A percentile compares a stretch with the other conserved stretches of the same genome.
These are phyloP conservation scores for Gyrodactylus salaris DNA, from an alignment of 1,140 invertebrate species.

Conservation along the genomic window DNA sequence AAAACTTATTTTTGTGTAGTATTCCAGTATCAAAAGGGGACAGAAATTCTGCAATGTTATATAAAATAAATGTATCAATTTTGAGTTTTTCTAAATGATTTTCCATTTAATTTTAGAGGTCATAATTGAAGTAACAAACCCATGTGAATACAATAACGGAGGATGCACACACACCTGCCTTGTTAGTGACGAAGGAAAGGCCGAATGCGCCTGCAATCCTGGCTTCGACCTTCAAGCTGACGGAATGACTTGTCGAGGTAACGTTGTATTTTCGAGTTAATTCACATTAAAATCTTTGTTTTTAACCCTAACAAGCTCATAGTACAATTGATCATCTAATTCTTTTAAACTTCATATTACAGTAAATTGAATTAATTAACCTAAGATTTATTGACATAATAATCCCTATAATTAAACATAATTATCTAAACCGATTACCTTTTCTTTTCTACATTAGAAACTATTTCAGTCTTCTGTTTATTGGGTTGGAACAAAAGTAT, in stretches of 20 bases:
- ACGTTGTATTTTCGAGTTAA: conserved; percentile 2
- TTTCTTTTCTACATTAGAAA: no score
- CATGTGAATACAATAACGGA: conserved; percentile 16
- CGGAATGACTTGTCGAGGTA: conserved; percentile 19
- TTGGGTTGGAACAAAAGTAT: no score
- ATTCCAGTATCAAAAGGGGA: no score
- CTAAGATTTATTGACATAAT: no score
- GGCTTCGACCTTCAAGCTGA: conserved; percentile 22
- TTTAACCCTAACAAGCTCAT: not conserved
- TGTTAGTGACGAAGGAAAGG: conserved; percentile 16
- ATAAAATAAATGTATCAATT: no score
- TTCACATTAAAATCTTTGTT: not conserved
- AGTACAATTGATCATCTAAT: not conserved
- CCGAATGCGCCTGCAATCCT: conserved; percentile 20
- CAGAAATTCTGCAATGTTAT: no score
- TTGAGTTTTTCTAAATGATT: no score
- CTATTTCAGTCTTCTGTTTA: no score
- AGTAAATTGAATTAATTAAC: not conserved
- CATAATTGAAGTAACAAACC: conserved; percentile 17
- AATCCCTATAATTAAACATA: no score
- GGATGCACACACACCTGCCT: conserved; percentile 22
- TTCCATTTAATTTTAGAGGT: conserved; percentile 13
- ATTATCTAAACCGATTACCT: no score
- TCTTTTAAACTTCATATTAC: not conserved
- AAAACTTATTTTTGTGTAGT: no score